Conservation (phyloP, 2,797 vertebrate genomes). For the Dicrostonyx torquatus region DNA sequence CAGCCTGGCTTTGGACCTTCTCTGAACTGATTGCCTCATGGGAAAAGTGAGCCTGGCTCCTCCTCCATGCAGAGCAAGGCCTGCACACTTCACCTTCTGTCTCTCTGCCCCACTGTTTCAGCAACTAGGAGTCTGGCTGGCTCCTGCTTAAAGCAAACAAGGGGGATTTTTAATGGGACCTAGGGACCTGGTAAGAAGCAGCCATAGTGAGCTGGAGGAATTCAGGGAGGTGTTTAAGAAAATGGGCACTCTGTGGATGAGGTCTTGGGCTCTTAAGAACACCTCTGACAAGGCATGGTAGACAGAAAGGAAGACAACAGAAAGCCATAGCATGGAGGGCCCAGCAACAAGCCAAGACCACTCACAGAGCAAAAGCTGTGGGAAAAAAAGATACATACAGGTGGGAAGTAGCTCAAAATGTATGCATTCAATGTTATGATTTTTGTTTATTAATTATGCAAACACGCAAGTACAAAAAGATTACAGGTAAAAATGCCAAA, state of each 20-base stretch:
- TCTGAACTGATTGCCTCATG: conserved; percentile 24
- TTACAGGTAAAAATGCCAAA: not conserved
- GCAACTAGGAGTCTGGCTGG: not conserved
- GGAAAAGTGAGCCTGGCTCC: not conserved
- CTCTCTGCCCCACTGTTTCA: not conserved
- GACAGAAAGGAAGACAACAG: not conserved
- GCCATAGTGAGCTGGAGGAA: not conserved
- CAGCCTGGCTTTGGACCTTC: conserved; percentile 9
- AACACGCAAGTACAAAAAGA: not conserved
- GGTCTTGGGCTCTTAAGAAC: not conserved
- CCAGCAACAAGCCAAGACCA: not conserved
- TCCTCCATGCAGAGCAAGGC: not conserved
- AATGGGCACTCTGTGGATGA: not conserved
- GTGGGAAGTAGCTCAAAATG: not conserved
- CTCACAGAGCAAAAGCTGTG: not conserved
- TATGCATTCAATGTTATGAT: rapidly evolving
- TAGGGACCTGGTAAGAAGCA: conserved; percentile 39
- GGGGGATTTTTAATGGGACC: not conserved
- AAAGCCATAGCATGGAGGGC: rapidly evolving
- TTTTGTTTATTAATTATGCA: not conserved
- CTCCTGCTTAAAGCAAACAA: conserved; percentile 58
- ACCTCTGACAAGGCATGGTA: no score
- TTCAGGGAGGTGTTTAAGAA: conserved; percentile 40
- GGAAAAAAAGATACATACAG: not conserved
- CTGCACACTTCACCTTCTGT: not conserved